A percentile compares a stretch with the other conserved stretches of the same genome.
Conservation (phyloP, 1,140 invertebrate genomes). For the Caerostris extrusa region DNA sequence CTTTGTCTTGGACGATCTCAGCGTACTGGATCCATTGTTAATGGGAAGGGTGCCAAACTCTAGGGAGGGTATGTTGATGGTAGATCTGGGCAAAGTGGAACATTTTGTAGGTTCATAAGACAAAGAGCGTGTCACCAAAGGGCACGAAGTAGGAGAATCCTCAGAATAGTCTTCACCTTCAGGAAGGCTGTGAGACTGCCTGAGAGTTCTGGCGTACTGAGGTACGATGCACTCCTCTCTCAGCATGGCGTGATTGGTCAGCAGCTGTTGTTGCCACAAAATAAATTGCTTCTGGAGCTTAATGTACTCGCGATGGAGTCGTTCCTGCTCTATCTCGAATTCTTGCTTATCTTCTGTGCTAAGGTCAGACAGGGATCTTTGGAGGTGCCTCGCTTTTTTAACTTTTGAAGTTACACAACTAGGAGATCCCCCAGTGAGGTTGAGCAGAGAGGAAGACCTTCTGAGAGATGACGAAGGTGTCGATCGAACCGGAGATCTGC, state of each 20-base stretch:
- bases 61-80: constrained; percentile 64
- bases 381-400: constrained; percentile 27
- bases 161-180: constrained; percentile 58
- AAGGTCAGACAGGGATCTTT: constrained; percentile 64
- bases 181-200: constrained; percentile 72
- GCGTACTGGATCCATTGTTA: constrained; percentile 29
- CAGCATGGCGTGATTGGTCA: constrained; percentile 70
- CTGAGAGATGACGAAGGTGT: constrained; percentile 5
- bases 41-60: constrained; percentile 3
- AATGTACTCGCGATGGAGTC: constrained; percentile 69
- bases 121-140: constrained; percentile 55
- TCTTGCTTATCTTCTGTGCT: constrained; percentile 40
- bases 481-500: neutral
- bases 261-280: constrained; percentile 70
- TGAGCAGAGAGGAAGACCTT: constrained; percentile 59
- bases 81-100: constrained; percentile 46
- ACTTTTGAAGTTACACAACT: neutral
- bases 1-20: constrained; percentile 73
- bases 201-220: constrained; percentile 61
- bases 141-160: neutral
- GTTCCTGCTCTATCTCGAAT: constrained; percentile 67
- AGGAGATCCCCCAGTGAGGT: constrained; percentile 11
- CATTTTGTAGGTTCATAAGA: constrained; percentile 67
- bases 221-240: constrained; percentile 67
- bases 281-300: constrained; percentile 75